Evolutionary conservation across 2,888 invertebrate genomes (phyloP).

Genomic region (Plemyria rubiginata): DNA sequence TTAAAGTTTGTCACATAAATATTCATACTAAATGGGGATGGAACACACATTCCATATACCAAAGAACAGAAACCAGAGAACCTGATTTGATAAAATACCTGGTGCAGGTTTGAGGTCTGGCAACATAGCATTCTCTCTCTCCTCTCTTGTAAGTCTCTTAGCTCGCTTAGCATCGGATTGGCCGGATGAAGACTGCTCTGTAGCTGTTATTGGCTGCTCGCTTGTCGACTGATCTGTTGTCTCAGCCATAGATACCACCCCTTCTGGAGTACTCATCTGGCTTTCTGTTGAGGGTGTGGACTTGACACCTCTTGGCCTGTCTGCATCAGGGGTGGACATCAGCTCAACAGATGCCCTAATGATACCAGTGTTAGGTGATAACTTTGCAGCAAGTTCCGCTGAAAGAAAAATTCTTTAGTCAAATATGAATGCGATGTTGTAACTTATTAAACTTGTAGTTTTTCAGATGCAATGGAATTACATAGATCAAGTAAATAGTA

Average conservation of each 20-base stretch:
- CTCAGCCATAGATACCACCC: constrained; percentile 35
- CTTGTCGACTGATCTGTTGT: constrained; percentile 57
- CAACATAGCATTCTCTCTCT: constrained; percentile 89
- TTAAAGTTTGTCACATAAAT: too few species aligned
- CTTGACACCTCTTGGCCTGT: constrained; percentile 86
- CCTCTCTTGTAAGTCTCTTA: constrained; percentile 79
- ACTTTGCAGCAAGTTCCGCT: constrained; percentile 84
- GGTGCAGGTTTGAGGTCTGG: constrained; percentile 92
- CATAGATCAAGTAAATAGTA: too few species aligned
- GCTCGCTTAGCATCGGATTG: constrained; percentile 72
- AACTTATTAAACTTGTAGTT: background rate
- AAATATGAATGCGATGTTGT: background rate
- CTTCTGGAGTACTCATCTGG: constrained; percentile 37
- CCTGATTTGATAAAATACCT: constrained; percentile 50
- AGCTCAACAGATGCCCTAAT: constrained; percentile 93
- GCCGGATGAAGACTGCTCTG: constrained; percentile 64
- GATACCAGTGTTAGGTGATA: constrained; percentile 90
- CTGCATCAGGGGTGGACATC: constrained; percentile 88
- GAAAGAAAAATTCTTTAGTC: constrained; percentile 34
- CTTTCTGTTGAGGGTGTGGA: constrained; percentile 51
- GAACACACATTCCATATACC: too few species aligned
- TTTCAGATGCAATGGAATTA: too few species aligned
- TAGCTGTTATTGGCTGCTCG: constrained; percentile 36
- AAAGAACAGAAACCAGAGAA: too few species aligned
- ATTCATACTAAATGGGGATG: too few species aligned